Conservation (phyloP, 2,888 invertebrate genomes). For the Craniophora ligustri region DNA sequence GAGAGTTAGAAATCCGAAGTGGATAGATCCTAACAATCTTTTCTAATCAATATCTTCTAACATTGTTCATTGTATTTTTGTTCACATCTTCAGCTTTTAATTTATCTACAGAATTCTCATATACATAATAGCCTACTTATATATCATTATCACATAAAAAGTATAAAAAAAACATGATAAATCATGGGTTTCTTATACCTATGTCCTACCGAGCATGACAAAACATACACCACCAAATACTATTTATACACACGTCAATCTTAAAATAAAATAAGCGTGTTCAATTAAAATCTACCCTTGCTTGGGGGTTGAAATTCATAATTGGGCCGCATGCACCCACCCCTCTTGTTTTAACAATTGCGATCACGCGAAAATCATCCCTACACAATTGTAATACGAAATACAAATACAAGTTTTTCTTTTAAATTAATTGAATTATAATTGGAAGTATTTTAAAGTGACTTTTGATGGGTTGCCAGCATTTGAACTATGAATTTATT, state of each 20-base stretch:
- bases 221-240: constrained; percentile 18
- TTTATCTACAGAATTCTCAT: no score
- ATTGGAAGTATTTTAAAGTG: constrained; percentile 73
- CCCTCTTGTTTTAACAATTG: constrained; percentile 49
- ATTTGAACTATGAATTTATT: constrained; percentile 36
- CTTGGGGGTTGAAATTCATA: constrained; percentile 68
- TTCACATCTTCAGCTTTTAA: no score
- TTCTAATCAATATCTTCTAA: no score
- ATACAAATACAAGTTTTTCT: constrained; percentile 37
- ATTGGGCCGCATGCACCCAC: constrained; percentile 81
- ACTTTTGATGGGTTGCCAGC: constrained; percentile 58
- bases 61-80: no score
- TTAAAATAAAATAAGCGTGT: constrained; percentile 82
- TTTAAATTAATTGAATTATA: constrained; percentile 74
- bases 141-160: no score
- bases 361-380: constrained; percentile 41
- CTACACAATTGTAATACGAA: constrained; percentile 47
- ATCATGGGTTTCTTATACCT: no score
- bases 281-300: constrained; percentile 80
- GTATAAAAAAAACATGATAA: no score
- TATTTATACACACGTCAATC: constrained; percentile 72
- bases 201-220: constrained; percentile 5
- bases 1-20: no score
- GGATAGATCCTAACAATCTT: no score
- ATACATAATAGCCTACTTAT: no score